phyloP scores from a whole-genome alignment of 2,113 vertebrate genomes.

The Perca schrenkii region DNA sequence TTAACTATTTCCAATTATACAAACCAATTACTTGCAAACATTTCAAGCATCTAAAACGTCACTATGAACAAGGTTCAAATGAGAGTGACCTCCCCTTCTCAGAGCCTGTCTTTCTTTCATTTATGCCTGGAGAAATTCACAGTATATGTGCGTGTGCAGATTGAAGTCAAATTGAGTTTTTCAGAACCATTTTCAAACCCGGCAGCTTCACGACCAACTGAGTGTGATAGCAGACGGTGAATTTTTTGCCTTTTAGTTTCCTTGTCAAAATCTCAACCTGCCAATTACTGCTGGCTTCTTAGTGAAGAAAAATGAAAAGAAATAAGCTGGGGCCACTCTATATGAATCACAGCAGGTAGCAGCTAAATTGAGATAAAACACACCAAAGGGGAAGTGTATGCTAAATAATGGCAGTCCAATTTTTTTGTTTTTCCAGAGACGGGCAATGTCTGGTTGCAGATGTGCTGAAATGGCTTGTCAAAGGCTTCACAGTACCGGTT shows the following conservation, averaged over 20 bases:
- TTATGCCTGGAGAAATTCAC: background rate
- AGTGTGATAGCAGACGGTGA: slow-evolving; percentile 16
- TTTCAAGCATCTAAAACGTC: slow-evolving; percentile 21
- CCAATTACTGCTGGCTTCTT: slow-evolving; percentile 52
- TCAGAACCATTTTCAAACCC: slow-evolving; percentile 35
- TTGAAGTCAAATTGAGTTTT: slow-evolving; percentile 42
- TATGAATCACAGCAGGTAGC: slow-evolving; percentile 40
- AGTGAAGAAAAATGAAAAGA: slow-evolving; percentile 23
- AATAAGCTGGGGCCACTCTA: slow-evolving; percentile 31
- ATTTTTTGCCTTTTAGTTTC: slow-evolving; percentile 41
- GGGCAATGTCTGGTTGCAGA: slow-evolving; percentile 21
- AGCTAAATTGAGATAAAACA: slow-evolving; percentile 48
- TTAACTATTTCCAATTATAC: slow-evolving; percentile 23
- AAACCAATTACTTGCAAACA: slow-evolving; percentile 25
- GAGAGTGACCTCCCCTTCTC: background rate
- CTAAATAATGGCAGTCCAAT: slow-evolving; percentile 13
- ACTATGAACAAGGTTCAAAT: slow-evolving; percentile 1
- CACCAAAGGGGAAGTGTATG: slow-evolving; percentile 8
- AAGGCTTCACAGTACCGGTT: slow-evolving; percentile 8
- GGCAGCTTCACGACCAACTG: background rate
- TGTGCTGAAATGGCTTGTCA: slow-evolving; percentile 27
- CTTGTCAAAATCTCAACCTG: slow-evolving; percentile 50
- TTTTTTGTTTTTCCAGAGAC: background rate
- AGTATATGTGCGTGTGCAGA: background rate
- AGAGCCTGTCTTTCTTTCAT: background rate